A percentile compares a stretch with the other conserved stretches of the same genome.
phyloP scores from a whole-genome alignment of 2,888 invertebrate genomes.

The Cryptocephalus moraei region DNA sequence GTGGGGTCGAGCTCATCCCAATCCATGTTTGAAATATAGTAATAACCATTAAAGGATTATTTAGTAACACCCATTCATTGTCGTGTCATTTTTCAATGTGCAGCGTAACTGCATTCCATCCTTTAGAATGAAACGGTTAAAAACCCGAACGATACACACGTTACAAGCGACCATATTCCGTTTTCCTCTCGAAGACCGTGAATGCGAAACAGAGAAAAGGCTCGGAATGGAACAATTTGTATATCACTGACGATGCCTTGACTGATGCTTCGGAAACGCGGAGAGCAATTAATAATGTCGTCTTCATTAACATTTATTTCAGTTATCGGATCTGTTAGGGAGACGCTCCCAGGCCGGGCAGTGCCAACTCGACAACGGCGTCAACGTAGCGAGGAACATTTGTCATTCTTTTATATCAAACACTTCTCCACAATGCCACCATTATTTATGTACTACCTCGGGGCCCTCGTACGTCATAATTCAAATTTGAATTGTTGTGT shows the following conservation, averaged over 20 bases:
- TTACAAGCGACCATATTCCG: too few species aligned
- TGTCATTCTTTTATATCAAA: conserved; percentile 11
- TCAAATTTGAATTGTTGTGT: conserved; percentile 1
- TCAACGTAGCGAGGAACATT: conserved; percentile 10
- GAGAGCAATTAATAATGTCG: conserved; percentile 9
- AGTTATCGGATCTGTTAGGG: neutral
- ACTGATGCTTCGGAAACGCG: neutral
- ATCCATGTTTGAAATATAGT: too few species aligned
- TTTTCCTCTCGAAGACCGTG: too few species aligned
- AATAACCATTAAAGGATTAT: neutral
- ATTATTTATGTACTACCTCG: conserved; percentile 11
- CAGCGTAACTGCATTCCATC: conserved; percentile 8
- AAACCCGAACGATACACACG: too few species aligned
- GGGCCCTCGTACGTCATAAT: conserved; percentile 12
- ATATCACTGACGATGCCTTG: too few species aligned
- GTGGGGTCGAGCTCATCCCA: too few species aligned
- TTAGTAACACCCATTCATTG: conserved; percentile 19
- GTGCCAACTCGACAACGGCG: conserved; percentile 9
- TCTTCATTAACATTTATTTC: conserved; percentile 1
- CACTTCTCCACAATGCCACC: conserved; percentile 4
- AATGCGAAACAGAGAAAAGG: too few species aligned
- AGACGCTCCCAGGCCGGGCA: too few species aligned
- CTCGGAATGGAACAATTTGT: too few species aligned
- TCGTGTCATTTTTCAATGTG: conserved; percentile 16
- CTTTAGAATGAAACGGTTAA: neutral